Conservation (phyloP, 2,113 vertebrate species). For the Mungos mungo region DNA sequence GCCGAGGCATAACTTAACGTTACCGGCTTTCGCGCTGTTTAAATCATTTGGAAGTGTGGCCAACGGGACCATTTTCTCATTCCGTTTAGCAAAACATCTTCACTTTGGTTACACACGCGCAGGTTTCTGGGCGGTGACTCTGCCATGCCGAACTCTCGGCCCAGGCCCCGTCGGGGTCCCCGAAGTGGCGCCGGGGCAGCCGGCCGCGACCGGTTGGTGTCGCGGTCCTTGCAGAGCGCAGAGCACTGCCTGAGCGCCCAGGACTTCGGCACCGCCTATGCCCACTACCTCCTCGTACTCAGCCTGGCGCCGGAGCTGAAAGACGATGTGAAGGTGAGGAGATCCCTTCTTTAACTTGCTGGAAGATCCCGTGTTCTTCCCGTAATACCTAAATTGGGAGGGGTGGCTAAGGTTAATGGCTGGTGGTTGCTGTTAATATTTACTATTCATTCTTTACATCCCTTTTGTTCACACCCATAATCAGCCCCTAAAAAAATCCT, state of each 20-base stretch:
- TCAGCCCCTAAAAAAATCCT: neutral
- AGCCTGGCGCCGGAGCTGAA: slow-evolving; percentile 94
- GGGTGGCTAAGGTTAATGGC: neutral
- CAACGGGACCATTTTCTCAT: rapidly evolving
- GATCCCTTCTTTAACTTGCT: neutral
- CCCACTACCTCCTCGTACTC: slow-evolving; percentile 95
- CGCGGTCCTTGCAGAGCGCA: slow-evolving; percentile 93
- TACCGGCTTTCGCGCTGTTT: rapidly evolving
- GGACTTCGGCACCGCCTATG: slow-evolving; percentile 96
- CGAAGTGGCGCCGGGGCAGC: slow-evolving; percentile 84
- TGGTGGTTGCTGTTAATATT: neutral
- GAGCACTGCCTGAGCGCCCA: slow-evolving; percentile 92
- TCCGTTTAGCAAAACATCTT: neutral
- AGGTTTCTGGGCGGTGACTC: neutral
- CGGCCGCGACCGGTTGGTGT: slow-evolving; percentile 90
- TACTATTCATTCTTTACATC: neutral
- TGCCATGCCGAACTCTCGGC: slow-evolving; percentile 80
- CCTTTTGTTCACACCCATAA: neutral
- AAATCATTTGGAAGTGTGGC: neutral
- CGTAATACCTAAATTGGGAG: neutral
- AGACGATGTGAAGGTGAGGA: slow-evolving; percentile 86
- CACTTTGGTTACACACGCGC: too few species aligned
- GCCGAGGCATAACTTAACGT: rapidly evolving
- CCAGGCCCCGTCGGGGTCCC: slow-evolving; percentile 77
- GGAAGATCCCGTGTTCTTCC: neutral